Percentiles rank a stretch among this genome's conserved stretches.
Conservation (phyloP, 1,140 invertebrate genomes). For the Bacillus rossius region DNA sequence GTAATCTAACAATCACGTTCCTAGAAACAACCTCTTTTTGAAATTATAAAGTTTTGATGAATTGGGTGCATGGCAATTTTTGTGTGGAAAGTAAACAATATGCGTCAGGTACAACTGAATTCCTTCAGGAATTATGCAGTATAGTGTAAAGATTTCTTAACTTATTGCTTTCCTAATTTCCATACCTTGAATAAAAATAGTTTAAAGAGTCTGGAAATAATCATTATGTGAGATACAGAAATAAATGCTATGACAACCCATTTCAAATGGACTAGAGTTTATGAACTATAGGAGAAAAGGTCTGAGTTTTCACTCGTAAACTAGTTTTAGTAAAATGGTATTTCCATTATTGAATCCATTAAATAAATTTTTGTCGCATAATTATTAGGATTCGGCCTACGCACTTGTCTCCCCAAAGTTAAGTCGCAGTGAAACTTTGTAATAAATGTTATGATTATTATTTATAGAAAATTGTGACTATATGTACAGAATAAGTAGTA, state of each 20-base stretch:
- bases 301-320: background rate
- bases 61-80: too few species aligned
- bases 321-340: background rate
- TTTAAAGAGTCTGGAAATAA: too few species aligned
- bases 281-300: background rate
- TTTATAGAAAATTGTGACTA: slow-evolving; percentile 17
- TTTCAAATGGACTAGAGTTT: background rate
- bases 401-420: slow-evolving; percentile 8
- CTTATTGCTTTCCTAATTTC: too few species aligned
- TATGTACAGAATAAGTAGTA: slow-evolving; percentile 14
- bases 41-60: too few species aligned
- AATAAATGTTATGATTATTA: slow-evolving; percentile 16
- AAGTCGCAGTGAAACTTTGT: slow-evolving; percentile 14
- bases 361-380: slow-evolving; percentile 9
- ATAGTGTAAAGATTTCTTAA: too few species aligned
- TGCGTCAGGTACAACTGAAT: too few species aligned
- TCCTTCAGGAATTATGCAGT: too few species aligned
- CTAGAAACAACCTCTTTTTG: too few species aligned
- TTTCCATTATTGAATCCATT: slow-evolving; percentile 6
- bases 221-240: too few species aligned
- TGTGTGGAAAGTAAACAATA: too few species aligned
- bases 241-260: slow-evolving; percentile 4
- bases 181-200: too few species aligned
- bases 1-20: too few species aligned
- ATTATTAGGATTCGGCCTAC: slow-evolving; percentile 15